Conservation (phyloP, 2,113 vertebrate species). For the Smithornis capensis region DNA sequence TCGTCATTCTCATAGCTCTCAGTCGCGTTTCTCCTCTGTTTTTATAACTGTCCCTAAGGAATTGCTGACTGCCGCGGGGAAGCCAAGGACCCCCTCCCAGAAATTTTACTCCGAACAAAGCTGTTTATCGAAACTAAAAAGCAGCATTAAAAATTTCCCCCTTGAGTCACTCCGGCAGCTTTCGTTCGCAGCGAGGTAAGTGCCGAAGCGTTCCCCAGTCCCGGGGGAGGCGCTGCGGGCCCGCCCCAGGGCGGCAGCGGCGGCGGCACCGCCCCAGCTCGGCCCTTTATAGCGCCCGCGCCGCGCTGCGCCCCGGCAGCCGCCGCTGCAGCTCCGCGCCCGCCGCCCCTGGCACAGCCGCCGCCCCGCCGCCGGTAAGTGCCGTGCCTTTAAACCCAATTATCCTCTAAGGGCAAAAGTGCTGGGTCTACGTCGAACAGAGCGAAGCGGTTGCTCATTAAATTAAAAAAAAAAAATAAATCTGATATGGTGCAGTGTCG, state of each 20-base stretch:
- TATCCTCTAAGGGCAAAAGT: accelerated
- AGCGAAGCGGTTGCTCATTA: not conserved
- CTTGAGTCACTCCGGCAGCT: not conserved
- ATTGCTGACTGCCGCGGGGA: accelerated
- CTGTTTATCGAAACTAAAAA: not conserved
- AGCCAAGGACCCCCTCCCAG: not conserved
- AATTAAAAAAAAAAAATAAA: accelerated
- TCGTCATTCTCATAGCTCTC: not conserved
- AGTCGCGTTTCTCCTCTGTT: not conserved
- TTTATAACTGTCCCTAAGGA: not conserved
- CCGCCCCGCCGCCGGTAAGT: not conserved
- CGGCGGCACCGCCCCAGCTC: not conserved
- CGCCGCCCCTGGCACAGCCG: not conserved
- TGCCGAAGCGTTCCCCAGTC: not conserved
- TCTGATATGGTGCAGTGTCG: not conserved
- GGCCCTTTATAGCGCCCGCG: not conserved
- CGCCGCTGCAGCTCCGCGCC: not conserved
- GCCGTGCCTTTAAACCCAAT: accelerated
- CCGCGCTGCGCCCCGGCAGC: accelerated
- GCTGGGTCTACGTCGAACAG: accelerated
- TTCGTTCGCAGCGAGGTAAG: accelerated
- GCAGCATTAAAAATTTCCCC: not conserved
- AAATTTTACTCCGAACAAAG: not conserved
- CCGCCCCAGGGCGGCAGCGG: not conserved
- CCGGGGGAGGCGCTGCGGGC: not conserved